Evolutionary conservation across 2,797 vertebrate genomes (phyloP), one percentile per base, ranked within the genome.

Genomic region (Acropternis orthonyx): DNA sequence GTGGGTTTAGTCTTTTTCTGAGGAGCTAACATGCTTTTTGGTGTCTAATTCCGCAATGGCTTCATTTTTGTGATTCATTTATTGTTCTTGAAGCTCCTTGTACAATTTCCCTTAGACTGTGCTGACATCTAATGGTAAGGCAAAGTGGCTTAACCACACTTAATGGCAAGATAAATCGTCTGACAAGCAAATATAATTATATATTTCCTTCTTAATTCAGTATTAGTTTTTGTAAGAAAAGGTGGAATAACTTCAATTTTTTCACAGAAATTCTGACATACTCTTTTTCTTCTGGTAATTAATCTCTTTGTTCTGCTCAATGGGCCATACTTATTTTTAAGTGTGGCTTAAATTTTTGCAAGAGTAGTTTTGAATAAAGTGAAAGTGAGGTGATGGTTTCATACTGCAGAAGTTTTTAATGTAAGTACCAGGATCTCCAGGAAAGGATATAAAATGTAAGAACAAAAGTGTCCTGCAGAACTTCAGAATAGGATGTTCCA

Each of bases 61-160:
- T 91, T 94, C 16, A 58, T 81, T 88, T 85, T 37, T 76, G 26
- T 93, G 78, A 88, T 77, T 81, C 78, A 84, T 91, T 88, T 93
- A 93, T 94, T 92, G 80, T 95, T 93, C 74, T 84, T 76, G 43
- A 89, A 76, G 34, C 59, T 94, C 59, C 39, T 13, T 85, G 37
- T 76, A 36, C 13, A 41, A 37, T 83, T 96, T 97, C 89, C 76
- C 83, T 95, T 95, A 88, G 93, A 91, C 82, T 97, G 85, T 88
- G 67, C 94, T 96, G 96, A 97, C 96, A 97, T 95, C 96, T 97
- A 97, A 97, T 97, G 96, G 96, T 88, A 96, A 95, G 71, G 93
- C 85, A 95, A 95, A 94, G 92, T 93, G 96, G 74, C 52, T 94
- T 95, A 93, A 56, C 62, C 51, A 75, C 32, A 8, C 54, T 68